Evolutionary conservation across 2,888 invertebrate genomes (phyloP), one percentile per base, ranked within the genome.

Genomic region (Drosophila antonietae): DNA sequence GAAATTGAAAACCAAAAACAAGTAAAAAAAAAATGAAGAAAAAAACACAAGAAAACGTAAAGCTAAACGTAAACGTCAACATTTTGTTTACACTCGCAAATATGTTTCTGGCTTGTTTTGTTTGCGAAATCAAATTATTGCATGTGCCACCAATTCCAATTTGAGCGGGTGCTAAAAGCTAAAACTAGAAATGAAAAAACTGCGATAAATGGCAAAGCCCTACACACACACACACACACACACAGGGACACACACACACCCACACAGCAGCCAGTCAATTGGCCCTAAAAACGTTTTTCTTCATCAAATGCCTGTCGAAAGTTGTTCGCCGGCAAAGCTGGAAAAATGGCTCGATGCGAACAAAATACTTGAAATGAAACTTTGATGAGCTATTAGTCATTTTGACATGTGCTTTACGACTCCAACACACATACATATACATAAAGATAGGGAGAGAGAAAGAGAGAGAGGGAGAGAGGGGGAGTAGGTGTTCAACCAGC

Each of bases 351-450:
- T 66, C 14, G 49, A 33, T 51, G 61, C 37, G 52, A 60, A 78
- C 47, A 49, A 81, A 70, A 73, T 73, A 66, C 70, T 72, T 37
- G 56, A 75, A 87, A 87, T 78, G 81, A 84, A 84, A 84, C 75
- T 84, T 83, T 84, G 87, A 84, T 84, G 84, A 78, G 87, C 84
- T 76, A 83, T 87, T 83, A 74, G 70, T 84, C 84, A 84, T 87
- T 83, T 87, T 80, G 84, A 81, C 84, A 87, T 76, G 78, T 78
- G 81, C 76, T 79, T 74, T 75, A 68, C 57, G 52, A 53, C 58
- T 33, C n/a, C 18, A 51, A 18, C 18, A 23, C 6, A 28, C 1
- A 47, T 5, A 20, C 20, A 20, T 44, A 46, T 20, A 33, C 3
- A 35, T 18, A 33, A 6, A 51, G 1, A 28, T 1, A 20, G 12